Base-by-base conservation (phyloP, 2,113 vertebrate species). In the Phyllostomus discolor region DNA sequence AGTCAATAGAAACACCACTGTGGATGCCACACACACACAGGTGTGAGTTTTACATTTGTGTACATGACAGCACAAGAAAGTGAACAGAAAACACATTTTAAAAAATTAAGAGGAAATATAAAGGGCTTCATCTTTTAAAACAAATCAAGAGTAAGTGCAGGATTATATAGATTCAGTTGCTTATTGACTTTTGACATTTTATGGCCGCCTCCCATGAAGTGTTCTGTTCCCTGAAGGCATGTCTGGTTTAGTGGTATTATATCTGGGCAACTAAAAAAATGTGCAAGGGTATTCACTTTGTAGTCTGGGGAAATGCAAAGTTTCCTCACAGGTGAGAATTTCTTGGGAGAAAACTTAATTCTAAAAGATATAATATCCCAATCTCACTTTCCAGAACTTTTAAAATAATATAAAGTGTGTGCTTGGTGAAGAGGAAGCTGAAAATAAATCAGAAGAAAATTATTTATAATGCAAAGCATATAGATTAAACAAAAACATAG, bases 401-500 rank as follows among this genome's bases (percentile, higher is more conserved):
- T 79, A n/a, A 95, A 91, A 35, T 76, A 52, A 72, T 66, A 52
- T 52, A 93, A 88, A 92, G 35, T 72, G 54, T 78, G 62, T 91
- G 15, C 38, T 88, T 83, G 50, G 75, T 50, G 94, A 86, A 79
- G 26, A 69, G 10, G 94, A 95, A 81, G 35, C 28, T 90, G 54
- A 41, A 81, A 79, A 67, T 86, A 93, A 72, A 26, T 52, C 64
- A 66, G 31, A 95, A 82, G 59, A 79, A 96, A 83, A 86, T 97
- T 70, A 96, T 82, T 97, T 91, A 82, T 92, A 93, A 48, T 79
- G 80, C 33, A 28, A 92, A 67, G 69, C 88, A 96, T 92, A 96
- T 87, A 93, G 78, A 97, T 73, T 92, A 91, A 95, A 83, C 84
- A 50, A 92, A 94, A 96, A 85, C 69, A 78, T n/a, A 86, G 50